Evolutionary conservation across 1,140 invertebrate genomes (phyloP), one percentile per base, ranked within the genome.

Genomic region (Magallana gigas): DNA sequence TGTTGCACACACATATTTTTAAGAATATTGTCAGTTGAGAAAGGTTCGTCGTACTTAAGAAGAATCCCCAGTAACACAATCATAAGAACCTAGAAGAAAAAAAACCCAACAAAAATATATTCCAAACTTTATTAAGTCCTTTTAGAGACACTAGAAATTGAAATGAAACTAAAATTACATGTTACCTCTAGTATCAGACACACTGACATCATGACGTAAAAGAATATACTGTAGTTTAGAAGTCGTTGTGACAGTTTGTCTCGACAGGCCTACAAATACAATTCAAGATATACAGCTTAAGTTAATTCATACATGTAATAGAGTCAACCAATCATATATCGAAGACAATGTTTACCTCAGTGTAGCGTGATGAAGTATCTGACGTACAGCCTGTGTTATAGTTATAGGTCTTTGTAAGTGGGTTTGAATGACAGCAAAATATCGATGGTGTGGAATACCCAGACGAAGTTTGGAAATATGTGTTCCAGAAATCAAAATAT

Each of bases 151-250:
- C 3, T 48, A 48, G 5, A 48, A 48, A 48, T 48, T 48, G 36
- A 48, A 48, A 48, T 48, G 2, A 48, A 48, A 48, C 36, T 5
- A 48, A 48, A 48, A 48, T 48, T 1, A 48, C 2, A 4, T 4
- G 36, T 76, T 76, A 76, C 68, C 68, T 29, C 68, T 23, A 76
- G 8, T 76, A 76, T 76, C 12, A 76, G 23, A 9, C 18, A 76
- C 7, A 76, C 1, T 76, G 68, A 76, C 68, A 76, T 76, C 68
- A 76, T 23, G 6, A 76, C 23, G 23, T 76, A 76, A 76, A 76
- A 76, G 12, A 8, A 8, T 4, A 76, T 29, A 23, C 23, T 76
- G 3, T 76, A 76, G 0, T 2, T 11, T 9, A 23, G 23, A 76
- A 76, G 23, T 76, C 23, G 23, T 8, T 23, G 23, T 23, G 68